A percentile compares a stretch with the other conserved stretches of the same genome.
These are phyloP conservation scores for Eristalis tenax DNA, from an alignment of 2,888 invertebrate genomes.

Conservation along the genomic window DNA sequence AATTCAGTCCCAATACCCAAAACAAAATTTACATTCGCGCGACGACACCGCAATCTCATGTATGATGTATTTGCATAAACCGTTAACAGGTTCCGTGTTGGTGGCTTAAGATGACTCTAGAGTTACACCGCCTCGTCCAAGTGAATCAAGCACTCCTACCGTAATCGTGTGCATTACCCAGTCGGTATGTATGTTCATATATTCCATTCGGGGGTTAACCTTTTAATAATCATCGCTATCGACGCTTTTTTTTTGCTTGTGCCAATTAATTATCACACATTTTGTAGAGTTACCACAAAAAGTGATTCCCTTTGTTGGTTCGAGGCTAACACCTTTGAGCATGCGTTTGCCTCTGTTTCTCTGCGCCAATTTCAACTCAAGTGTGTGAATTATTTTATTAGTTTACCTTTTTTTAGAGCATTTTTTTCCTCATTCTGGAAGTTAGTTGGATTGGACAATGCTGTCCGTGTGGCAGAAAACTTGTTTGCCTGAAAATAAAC, in stretches of 20 bases:
- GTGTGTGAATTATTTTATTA: background rate
- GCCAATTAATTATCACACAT: background rate
- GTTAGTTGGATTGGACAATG: conserved; percentile 1
- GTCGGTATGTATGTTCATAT: background rate
- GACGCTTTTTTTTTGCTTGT: background rate
- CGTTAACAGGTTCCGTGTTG: conserved; percentile 8
- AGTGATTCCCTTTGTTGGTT: background rate
- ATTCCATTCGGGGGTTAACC: background rate
- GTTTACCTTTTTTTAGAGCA: background rate
- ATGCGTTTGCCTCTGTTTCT: background rate
- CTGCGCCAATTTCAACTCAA: background rate
- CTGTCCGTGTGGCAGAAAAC: conserved; percentile 42
- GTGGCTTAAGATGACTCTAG: background rate
- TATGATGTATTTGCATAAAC: conserved; percentile 3
- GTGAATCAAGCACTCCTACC: background rate
- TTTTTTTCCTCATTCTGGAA: background rate
- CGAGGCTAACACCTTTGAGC: background rate
- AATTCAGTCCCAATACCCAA: background rate
- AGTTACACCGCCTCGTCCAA: background rate
- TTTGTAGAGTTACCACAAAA: background rate
- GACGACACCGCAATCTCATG: background rate
- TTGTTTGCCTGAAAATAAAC: conserved; percentile 56
- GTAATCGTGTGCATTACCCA: background rate
- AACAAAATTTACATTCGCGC: conserved; percentile 18
- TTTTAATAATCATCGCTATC: background rate